Conservation (phyloP, 2,113 vertebrate genomes). For the Podilymbus podiceps region DNA sequence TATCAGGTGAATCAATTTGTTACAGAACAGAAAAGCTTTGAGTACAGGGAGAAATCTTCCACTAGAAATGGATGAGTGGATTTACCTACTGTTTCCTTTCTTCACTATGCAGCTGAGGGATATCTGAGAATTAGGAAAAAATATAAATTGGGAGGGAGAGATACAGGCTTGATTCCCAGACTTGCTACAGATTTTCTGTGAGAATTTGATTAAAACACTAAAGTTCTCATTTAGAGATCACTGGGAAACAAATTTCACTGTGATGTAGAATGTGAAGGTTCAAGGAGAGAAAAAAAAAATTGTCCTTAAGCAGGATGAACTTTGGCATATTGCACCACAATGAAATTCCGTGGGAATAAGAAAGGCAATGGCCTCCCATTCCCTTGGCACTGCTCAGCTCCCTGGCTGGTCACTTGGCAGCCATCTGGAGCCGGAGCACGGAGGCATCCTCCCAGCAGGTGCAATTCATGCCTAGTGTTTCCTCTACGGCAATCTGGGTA, state of each 20-base stretch:
- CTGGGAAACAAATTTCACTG: constrained; percentile 16
- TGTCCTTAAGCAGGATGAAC: constrained; percentile 34
- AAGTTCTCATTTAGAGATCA: constrained; percentile 16
- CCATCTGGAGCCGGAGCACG: background rate
- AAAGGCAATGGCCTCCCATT: constrained; percentile 31
- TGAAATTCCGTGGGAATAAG: constrained; percentile 56
- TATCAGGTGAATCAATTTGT: background rate
- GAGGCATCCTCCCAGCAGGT: constrained; percentile 51
- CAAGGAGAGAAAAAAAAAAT: background rate
- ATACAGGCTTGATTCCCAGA: constrained; percentile 4
- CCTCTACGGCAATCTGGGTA: background rate
- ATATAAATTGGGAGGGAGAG: background rate
- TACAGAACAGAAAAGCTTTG: background rate
- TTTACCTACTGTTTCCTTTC: background rate
- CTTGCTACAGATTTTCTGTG: constrained; percentile 22
- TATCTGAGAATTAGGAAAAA: background rate
- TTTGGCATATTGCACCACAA: constrained; percentile 35
- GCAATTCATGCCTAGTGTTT: background rate
- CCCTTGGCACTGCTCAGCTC: constrained; percentile 11
- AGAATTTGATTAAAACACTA: background rate
- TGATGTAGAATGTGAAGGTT: constrained; percentile 52
- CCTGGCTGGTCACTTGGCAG: background rate
- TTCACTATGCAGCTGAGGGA: background rate
- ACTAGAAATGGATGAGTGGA: background rate
- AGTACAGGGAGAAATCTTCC: background rate